Conservation (phyloP, 2,113 vertebrate genomes). For the Quiscalus mexicanus region DNA sequence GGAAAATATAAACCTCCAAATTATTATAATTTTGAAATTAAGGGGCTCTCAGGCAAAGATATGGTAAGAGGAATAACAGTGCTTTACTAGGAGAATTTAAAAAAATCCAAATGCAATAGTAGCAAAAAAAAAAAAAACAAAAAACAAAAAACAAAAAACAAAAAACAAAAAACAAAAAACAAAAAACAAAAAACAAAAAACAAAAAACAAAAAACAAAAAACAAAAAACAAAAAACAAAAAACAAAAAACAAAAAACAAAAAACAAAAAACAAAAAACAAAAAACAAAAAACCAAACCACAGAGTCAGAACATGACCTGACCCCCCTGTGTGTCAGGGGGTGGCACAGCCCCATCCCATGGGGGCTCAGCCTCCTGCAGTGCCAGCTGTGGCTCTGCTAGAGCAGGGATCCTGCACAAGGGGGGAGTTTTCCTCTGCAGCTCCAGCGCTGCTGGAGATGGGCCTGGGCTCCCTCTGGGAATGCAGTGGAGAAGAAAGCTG, state of each 20-base stretch:
- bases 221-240: background rate
- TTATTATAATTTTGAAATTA: background rate
- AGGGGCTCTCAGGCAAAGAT: background rate
- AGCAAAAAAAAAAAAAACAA: background rate
- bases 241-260: background rate
- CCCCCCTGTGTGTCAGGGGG: background rate
- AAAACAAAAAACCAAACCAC: background rate
- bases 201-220: background rate
- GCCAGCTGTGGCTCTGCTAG: background rate
- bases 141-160: background rate
- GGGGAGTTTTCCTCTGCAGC: background rate
- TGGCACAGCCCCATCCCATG: background rate
- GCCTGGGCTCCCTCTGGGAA: background rate
- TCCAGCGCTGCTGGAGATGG: background rate
- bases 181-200: background rate
- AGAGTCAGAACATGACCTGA: fast-evolving
- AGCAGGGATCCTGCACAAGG: background rate
- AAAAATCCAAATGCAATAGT: no score
- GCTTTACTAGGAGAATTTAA: background rate
- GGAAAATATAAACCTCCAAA: background rate
- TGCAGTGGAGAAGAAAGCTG: no score
- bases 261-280: background rate
- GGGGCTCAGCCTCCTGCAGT: background rate
- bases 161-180: background rate
- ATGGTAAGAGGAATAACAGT: background rate